These are phyloP conservation scores for Ganaspis sp. DNA, from an alignment of 1,140 invertebrate genomes.

Conservation along the genomic window DNA sequence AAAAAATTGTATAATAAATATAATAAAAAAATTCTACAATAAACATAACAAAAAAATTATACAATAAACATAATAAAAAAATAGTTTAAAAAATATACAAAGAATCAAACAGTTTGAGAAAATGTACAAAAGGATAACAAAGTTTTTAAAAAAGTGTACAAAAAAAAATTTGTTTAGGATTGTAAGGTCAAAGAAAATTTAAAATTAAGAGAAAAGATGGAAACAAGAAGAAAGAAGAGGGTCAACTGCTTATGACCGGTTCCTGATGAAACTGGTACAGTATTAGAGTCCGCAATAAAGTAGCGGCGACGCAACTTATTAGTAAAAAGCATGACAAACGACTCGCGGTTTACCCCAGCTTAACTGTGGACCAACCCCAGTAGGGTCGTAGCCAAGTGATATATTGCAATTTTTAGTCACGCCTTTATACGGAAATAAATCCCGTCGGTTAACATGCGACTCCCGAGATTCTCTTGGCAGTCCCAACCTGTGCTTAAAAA, in stretches of 20 bases:
- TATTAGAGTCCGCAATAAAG: constrained; percentile 49
- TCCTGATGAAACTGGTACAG: not conserved
- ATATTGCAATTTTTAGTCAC: constrained; percentile 68
- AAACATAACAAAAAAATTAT: too few species aligned
- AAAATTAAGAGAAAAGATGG: not conserved
- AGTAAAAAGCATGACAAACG: constrained; percentile 70
- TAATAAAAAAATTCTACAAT: too few species aligned
- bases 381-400: constrained; percentile 61
- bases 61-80: too few species aligned
- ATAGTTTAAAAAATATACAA: too few species aligned
- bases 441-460: constrained; percentile 59
- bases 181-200: too few species aligned
- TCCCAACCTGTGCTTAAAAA: constrained; percentile 31
- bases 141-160: too few species aligned
- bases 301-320: constrained; percentile 60
- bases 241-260: not conserved
- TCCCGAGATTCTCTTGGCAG: constrained; percentile 56
- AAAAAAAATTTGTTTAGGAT: too few species aligned
- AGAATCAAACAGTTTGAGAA: too few species aligned
- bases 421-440: constrained; percentile 69
- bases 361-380: constrained; percentile 62
- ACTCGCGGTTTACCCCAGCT: constrained; percentile 60
- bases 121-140: too few species aligned
- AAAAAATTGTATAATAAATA: too few species aligned
- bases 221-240: not conserved